Evolutionary conservation across 2,113 vertebrate genomes (phyloP).

Genomic region (Pampusana beccarii): DNA sequence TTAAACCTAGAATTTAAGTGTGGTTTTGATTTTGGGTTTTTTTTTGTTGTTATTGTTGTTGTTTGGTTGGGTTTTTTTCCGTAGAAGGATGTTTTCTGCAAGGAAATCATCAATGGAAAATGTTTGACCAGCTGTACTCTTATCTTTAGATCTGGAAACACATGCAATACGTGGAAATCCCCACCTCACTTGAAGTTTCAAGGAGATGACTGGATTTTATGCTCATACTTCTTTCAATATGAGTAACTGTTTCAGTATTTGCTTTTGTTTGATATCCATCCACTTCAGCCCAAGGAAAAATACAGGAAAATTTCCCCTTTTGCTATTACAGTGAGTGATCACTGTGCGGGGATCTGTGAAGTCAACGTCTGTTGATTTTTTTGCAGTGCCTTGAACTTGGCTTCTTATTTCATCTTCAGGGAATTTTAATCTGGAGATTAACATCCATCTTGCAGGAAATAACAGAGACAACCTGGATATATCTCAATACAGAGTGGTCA

Average conservation of each 20-base stretch:
- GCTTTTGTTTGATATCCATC: slow-evolving; percentile 31
- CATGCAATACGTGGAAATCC: slow-evolving; percentile 69
- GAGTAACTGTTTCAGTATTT: slow-evolving; percentile 30
- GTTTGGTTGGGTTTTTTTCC: background rate
- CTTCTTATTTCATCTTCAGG: background rate
- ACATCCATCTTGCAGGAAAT: slow-evolving; percentile 17
- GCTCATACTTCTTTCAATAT: background rate
- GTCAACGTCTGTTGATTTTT: accelerated
- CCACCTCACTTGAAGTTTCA: slow-evolving; percentile 52
- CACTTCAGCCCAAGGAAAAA: slow-evolving; percentile 14
- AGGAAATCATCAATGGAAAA: slow-evolving; percentile 62
- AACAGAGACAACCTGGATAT: background rate
- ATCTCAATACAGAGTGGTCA: accelerated
- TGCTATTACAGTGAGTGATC: background rate
- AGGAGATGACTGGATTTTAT: slow-evolving; percentile 37
- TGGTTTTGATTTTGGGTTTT: no score
- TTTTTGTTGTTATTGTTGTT: background rate
- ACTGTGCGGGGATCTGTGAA: accelerated
- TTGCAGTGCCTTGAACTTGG: background rate
- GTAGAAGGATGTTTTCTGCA: slow-evolving; percentile 55
- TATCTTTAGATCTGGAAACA: slow-evolving; percentile 63
- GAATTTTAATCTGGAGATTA: background rate
- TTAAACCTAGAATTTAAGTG: background rate
- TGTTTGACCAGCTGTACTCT: slow-evolving; percentile 66
- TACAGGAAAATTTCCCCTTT: background rate